These are phyloP conservation scores for Lanistes nyassanus DNA, from an alignment of 1,140 invertebrate genomes.

Conservation along the genomic window DNA sequence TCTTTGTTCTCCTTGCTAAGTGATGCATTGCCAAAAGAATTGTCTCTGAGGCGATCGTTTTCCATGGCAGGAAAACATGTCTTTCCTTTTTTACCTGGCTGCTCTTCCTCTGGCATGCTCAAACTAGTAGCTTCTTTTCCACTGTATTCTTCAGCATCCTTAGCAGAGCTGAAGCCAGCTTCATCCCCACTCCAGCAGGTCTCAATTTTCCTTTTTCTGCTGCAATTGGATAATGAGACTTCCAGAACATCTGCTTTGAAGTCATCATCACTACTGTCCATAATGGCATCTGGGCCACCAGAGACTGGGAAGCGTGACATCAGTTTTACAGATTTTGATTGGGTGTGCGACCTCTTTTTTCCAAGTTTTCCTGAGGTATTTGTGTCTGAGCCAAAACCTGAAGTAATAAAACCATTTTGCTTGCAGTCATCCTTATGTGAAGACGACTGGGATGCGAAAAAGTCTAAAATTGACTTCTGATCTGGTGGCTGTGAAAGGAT, in stretches of 20 bases:
- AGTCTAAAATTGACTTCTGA: slow-evolving; percentile 54
- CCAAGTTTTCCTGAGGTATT: too few species aligned
- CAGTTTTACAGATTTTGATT: not conserved
- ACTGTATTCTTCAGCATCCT: not conserved
- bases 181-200: not conserved
- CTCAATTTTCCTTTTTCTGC: not conserved
- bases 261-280: slow-evolving; percentile 14
- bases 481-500: slow-evolving; percentile 43
- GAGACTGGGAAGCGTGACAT: not conserved
- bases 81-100: not conserved
- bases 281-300: not conserved
- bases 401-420: not conserved
- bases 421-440: too few species aligned
- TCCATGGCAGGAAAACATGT: too few species aligned
- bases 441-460: slow-evolving; percentile 35
- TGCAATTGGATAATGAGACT: not conserved
- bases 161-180: not conserved
- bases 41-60: too few species aligned
- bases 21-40: too few species aligned
- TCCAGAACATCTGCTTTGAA: too few species aligned
- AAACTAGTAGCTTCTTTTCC: not conserved
- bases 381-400: not conserved
- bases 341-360: not conserved
- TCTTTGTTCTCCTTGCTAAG: too few species aligned
- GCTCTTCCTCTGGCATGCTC: too few species aligned